Conservation (phyloP, 2,888 invertebrate genomes). For the Lutraria lutraria region DNA sequence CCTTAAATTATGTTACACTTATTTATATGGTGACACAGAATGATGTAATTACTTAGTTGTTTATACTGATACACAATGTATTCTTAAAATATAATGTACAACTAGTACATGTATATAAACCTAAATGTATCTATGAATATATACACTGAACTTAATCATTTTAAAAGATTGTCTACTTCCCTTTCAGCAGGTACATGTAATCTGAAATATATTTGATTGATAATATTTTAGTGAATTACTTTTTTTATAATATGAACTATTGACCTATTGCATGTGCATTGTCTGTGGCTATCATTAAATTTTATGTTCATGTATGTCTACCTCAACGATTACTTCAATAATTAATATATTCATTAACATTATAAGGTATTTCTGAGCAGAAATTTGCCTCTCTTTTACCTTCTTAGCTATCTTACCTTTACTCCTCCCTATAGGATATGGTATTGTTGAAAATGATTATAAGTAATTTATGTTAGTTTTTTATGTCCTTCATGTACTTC, state of each 20-base stretch:
- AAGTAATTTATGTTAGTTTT: no score
- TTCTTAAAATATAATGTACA: background rate
- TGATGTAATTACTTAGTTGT: background rate
- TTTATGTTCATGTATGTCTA: background rate
- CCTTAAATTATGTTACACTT: background rate
- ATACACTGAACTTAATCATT: background rate
- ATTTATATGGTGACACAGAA: background rate
- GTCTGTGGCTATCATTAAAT: background rate
- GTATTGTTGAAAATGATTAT: no score
- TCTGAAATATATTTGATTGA: background rate
- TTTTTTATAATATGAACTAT: no score
- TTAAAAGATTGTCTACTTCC: background rate
- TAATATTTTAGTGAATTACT: no score
- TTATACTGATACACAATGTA: background rate
- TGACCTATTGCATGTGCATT: background rate
- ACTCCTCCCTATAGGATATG: no score
- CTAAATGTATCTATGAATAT: background rate
- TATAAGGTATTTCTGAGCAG: background rate
- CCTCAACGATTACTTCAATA: background rate
- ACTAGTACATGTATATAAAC: background rate
- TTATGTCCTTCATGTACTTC: no score
- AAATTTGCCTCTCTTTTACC: no score
- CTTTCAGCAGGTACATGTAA: background rate
- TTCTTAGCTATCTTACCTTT: no score
- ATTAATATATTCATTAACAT: background rate